Evolutionary conservation across 37 sponge, comb jelly and placozoan genomes (phyloP).

Genomic region (Haliclona indistincta): DNA sequence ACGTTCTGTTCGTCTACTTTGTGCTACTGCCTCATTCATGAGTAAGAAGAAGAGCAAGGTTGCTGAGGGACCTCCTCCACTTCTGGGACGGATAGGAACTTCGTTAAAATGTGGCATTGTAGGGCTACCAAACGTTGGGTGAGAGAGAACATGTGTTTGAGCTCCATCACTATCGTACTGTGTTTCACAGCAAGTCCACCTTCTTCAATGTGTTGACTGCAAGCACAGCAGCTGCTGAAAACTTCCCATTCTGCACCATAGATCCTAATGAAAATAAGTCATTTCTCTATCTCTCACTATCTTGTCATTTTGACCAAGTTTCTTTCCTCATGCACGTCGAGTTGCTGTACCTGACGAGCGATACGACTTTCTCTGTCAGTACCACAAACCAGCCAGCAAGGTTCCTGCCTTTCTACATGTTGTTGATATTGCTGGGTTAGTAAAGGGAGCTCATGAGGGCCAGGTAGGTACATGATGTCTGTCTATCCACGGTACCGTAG

Average conservation of each 20-base stretch:
- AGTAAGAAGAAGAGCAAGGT: constrained; percentile 71
- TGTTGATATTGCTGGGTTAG: constrained; percentile 96
- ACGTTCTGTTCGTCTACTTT: too few species aligned
- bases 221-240: constrained; percentile 91
- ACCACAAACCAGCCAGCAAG: constrained; percentile 82
- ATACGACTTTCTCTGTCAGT: constrained; percentile 84
- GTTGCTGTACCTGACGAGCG: constrained; percentile 93
- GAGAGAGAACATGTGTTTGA: constrained; percentile 10
- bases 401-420: constrained; percentile 93
- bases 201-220: constrained; percentile 97
- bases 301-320: background rate
- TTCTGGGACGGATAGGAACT: constrained; percentile 93
- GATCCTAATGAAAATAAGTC: constrained; percentile 97
- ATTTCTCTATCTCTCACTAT: background rate
- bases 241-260: constrained; percentile 99
- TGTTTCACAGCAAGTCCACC: constrained; percentile 81
- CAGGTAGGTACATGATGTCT: constrained; percentile 37
- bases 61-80: constrained; percentile 63
- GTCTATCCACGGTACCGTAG: background rate
- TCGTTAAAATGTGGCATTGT: constrained; percentile 97
- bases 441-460: constrained; percentile 98
- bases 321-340: constrained; percentile 57
- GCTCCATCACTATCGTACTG: background rate
- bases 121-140: constrained; percentile 98
- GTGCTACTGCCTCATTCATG: too few species aligned